These are phyloP conservation scores for Gila orcuttii DNA, from an alignment of 2,113 vertebrate species.

Conservation along the genomic window DNA sequence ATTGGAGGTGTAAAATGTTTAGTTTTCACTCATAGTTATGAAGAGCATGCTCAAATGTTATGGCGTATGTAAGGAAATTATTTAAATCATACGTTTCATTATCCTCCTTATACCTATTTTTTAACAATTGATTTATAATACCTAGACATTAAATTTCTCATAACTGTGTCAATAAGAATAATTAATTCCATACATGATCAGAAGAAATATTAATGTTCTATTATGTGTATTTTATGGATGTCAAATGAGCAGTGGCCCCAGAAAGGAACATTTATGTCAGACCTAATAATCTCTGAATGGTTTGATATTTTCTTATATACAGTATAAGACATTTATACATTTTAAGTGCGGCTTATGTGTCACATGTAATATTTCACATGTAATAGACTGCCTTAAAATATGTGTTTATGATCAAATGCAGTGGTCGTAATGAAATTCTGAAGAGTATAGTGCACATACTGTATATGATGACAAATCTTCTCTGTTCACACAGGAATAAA, in stretches of 20 bases:
- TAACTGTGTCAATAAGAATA: no score
- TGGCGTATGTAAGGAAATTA: no score
- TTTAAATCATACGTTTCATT: no score
- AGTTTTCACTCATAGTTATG: no score
- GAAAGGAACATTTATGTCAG: not conserved
- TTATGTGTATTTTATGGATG: not conserved
- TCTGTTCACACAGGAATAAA: not conserved
- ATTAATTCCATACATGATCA: no score
- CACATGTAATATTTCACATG: not conserved
- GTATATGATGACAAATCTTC: constrained; percentile 2
- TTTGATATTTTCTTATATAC: not conserved
- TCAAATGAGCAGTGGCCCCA: not conserved
- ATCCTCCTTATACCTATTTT: no score
- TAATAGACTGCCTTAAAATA: not conserved
- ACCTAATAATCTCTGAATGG: not conserved
- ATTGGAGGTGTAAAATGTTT: no score
- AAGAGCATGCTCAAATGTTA: no score
- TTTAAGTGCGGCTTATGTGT: not conserved
- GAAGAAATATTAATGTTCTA: no score
- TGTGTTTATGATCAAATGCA: not conserved
- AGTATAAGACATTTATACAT: not conserved
- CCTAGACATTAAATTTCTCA: no score
- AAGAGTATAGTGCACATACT: not conserved
- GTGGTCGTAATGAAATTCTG: not conserved
- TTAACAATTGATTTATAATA: no score